Conservation (phyloP, 2,888 invertebrate genomes). For the Rhagophthalmus giganteus region DNA sequence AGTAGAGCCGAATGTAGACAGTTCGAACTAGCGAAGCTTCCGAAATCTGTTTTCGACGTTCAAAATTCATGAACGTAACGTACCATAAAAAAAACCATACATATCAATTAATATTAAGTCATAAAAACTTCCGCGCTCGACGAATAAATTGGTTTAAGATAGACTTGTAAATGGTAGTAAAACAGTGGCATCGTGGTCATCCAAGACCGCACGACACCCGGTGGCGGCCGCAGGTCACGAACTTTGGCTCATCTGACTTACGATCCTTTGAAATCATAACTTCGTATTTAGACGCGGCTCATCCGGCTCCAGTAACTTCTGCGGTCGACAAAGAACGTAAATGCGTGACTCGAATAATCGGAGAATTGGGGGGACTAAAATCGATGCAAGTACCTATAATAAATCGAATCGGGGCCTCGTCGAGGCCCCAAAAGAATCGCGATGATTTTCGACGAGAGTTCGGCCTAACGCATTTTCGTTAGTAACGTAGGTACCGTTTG, state of each 20-base stretch:
- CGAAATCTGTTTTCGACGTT: not conserved
- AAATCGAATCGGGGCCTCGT: not conserved
- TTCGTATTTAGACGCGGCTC: conserved; percentile 26
- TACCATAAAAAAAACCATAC: no score
- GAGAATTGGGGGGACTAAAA: no score
- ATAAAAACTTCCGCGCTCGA: no score
- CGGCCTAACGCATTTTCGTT: not conserved
- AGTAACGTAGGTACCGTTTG: no score
- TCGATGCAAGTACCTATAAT: no score
- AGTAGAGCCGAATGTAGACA: no score
- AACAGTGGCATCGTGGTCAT: conserved; percentile 37
- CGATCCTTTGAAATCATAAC: conserved; percentile 33
- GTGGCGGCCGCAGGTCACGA: conserved; percentile 44
- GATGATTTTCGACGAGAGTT: not conserved
- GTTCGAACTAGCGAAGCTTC: not conserved
- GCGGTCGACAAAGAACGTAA: no score
- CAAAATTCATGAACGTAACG: no score
- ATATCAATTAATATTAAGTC: no score
- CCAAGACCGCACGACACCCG: conserved; percentile 41
- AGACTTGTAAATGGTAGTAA: no score
- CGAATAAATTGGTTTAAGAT: no score
- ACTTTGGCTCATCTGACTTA: conserved; percentile 36
- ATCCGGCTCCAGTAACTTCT: conserved; percentile 16
- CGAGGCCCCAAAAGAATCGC: not conserved
- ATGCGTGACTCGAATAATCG: no score